Evolutionary conservation across 2,797 vertebrate species (phyloP).

Genomic region (Eleutherodactylus coqui): DNA sequence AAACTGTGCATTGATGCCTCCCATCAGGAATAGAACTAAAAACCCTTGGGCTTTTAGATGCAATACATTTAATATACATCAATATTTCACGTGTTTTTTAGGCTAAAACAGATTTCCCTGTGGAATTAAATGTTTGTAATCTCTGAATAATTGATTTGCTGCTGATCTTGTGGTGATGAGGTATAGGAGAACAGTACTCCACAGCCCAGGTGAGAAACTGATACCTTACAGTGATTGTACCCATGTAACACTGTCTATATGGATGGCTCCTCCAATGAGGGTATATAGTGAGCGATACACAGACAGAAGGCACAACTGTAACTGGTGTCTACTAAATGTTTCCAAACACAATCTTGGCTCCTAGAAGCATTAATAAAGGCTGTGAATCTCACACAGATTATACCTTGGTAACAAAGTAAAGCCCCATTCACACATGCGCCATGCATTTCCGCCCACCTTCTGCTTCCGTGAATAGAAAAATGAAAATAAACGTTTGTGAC

Average conservation of each 20-base stretch:
- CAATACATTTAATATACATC: background rate
- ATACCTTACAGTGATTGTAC: conserved; percentile 14
- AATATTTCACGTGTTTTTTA: background rate
- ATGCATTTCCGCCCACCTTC: no score
- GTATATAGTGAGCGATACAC: conserved; percentile 6
- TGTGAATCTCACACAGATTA: background rate
- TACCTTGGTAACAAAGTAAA: conserved; percentile 6
- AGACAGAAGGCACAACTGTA: conserved; percentile 7
- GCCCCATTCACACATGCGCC: no score
- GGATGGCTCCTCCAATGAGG: background rate
- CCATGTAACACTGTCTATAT: conserved; percentile 15
- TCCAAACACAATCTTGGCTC: conserved; percentile 2
- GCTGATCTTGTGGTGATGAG: conserved; percentile 7
- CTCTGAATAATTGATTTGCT: background rate
- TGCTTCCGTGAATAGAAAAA: no score
- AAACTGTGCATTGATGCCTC: background rate
- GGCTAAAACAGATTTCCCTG: background rate
- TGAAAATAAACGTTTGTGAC: no score
- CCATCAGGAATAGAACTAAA: background rate
- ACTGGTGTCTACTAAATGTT: conserved; percentile 8
- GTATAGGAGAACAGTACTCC: conserved; percentile 3
- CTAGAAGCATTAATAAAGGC: conserved; percentile 17
- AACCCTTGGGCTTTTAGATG: background rate
- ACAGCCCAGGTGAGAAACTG: conserved; percentile 5
- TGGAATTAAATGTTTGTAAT: conserved; percentile 17